These are phyloP conservation scores for Hipposideros larvatus DNA, from an alignment of 2,797 vertebrate species.

Conservation along the genomic window DNA sequence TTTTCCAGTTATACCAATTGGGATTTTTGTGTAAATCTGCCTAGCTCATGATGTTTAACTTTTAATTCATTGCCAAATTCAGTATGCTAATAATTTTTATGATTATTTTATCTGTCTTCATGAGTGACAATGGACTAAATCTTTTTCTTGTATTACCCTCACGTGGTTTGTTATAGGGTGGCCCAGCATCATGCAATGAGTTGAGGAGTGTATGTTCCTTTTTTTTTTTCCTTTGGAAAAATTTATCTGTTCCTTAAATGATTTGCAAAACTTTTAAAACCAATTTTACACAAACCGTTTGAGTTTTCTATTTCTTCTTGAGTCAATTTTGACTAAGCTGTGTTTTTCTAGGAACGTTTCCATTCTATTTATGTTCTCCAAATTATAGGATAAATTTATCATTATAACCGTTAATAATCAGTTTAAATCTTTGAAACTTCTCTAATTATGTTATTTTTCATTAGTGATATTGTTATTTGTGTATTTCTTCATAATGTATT, in stretches of 20 bases:
- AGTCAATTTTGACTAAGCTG: background rate
- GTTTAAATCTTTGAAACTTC: background rate
- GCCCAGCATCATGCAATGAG: background rate
- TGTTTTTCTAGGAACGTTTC: slow-evolving; percentile 8
- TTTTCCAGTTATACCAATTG: slow-evolving; percentile 2
- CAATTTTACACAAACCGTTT: background rate
- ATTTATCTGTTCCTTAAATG: background rate
- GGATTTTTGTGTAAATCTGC: background rate
- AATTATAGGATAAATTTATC: background rate
- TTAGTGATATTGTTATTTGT: background rate
- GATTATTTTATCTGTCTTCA: background rate
- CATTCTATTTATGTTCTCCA: background rate
- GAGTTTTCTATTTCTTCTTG: background rate
- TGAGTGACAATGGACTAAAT: background rate
- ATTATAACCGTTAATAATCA: background rate
- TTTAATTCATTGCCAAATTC: background rate
- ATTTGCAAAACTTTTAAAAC: background rate
- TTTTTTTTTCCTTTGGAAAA: background rate
- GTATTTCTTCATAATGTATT: background rate
- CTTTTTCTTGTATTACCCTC: background rate
- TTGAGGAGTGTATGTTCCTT: background rate
- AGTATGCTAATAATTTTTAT: background rate
- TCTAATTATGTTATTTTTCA: background rate
- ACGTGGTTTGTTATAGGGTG: background rate
- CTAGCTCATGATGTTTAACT: background rate